These are phyloP conservation scores for Onychomys torridus DNA, from an alignment of 2,797 vertebrate species.

Conservation along the genomic window DNA sequence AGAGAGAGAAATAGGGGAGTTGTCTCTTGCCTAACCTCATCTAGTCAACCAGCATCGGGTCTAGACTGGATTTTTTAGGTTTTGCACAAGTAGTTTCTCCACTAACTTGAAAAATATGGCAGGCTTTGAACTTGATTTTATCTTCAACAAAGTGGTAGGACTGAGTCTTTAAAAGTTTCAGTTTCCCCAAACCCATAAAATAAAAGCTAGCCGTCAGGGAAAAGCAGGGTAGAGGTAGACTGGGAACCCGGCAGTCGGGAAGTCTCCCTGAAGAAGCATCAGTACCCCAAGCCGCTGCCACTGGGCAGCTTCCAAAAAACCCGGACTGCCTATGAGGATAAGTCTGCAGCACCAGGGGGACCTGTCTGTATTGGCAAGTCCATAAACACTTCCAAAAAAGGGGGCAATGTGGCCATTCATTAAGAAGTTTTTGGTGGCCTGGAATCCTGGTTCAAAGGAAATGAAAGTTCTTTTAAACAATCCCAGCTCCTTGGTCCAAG, in stretches of 20 bases:
- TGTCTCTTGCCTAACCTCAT: too few species aligned
- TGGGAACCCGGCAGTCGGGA: background rate
- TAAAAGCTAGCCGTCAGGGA: background rate
- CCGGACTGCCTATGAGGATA: background rate
- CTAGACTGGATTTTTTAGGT: background rate
- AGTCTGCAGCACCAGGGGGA: background rate
- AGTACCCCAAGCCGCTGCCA: background rate
- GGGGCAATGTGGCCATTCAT: constrained; percentile 45
- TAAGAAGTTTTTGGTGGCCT: constrained; percentile 68
- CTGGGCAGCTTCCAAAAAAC: background rate
- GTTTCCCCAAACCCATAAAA: constrained; percentile 17
- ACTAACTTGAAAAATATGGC: background rate
- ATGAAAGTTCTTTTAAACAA: constrained; percentile 74
- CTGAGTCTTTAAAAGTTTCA: constrained; percentile 37
- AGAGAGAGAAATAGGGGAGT: background rate
- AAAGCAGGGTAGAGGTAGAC: background rate
- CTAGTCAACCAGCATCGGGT: background rate
- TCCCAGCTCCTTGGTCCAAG: constrained; percentile 63
- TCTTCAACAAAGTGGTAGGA: background rate
- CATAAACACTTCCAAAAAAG: constrained; percentile 40
- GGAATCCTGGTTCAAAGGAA: constrained; percentile 71
- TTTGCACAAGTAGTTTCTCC: background rate
- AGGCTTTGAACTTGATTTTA: constrained; percentile 20
- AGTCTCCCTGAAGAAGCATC: background rate
- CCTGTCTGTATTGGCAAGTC: constrained; percentile 56